Percentiles rank a stretch among this genome's conserved stretches.
Evolutionary conservation across 2,113 vertebrate genomes (phyloP).

Genomic region (Spheniscus mendiculus): DNA sequence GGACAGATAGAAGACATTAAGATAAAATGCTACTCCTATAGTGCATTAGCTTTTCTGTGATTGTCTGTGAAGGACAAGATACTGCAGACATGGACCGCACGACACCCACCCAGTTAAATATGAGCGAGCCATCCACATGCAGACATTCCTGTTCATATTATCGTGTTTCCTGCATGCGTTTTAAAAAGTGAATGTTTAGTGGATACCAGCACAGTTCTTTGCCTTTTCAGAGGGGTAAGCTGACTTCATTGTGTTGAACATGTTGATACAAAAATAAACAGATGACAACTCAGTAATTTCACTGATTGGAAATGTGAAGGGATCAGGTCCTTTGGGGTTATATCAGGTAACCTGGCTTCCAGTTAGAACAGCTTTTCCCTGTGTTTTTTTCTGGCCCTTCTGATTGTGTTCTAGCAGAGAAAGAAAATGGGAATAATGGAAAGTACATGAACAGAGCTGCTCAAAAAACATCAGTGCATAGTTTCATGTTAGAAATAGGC

Average conservation of each 20-base stretch:
- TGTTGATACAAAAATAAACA: conserved; percentile 41
- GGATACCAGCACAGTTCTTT: background rate
- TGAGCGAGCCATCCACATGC: background rate
- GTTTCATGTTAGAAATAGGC: background rate
- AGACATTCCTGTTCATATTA: background rate
- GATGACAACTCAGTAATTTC: background rate
- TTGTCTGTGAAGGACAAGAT: background rate
- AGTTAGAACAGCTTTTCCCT: background rate
- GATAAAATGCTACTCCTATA: background rate
- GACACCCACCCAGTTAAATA: background rate
- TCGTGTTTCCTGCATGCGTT: background rate
- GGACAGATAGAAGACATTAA: background rate
- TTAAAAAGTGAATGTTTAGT: background rate
- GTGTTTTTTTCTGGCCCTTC: background rate
- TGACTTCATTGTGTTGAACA: background rate
- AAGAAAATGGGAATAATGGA: background rate
- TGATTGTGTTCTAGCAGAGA: background rate
- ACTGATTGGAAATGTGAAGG: conserved; percentile 31
- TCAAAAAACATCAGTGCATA: background rate
- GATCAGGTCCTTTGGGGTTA: conserved; percentile 27
- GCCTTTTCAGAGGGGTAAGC: background rate
- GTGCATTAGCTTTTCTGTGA: background rate
- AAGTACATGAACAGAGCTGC: background rate
- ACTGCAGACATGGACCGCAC: background rate
- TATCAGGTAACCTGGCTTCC: conserved; percentile 31